phyloP scores from a whole-genome alignment of 1,140 invertebrate genomes.

The Polyergus mexicanus region DNA sequence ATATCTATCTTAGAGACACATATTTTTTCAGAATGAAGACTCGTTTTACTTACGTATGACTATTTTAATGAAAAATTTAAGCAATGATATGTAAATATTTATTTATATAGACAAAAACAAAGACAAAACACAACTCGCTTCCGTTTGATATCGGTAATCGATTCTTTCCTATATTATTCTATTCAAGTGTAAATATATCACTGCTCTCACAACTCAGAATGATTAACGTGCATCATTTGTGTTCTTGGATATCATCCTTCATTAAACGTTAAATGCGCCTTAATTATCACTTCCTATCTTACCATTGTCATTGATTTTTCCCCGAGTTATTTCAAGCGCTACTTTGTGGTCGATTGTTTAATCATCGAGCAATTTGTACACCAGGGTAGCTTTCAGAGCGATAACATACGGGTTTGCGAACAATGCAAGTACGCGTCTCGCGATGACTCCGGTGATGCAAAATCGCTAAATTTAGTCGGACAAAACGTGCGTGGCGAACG shows the following conservation, averaged over 20 bases:
- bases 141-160: background rate
- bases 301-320: conserved; percentile 10
- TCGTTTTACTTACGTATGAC: background rate
- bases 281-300: background rate
- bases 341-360: background rate
- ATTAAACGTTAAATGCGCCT: conserved; percentile 8
- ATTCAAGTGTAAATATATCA: conserved; percentile 12
- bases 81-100: background rate
- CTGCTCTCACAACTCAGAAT: background rate
- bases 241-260: background rate
- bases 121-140: background rate
- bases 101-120: background rate
- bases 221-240: conserved; percentile 24
- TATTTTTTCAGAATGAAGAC: conserved; percentile 6
- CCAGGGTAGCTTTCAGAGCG: background rate
- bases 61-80: background rate
- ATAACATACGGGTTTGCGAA: background rate
- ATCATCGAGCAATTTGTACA: background rate
- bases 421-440: conserved; percentile 12
- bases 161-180: conserved; percentile 2
- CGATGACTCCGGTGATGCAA: conserved; percentile 32
- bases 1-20: background rate
- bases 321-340: conserved; percentile 26
- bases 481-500: conserved; percentile 16
- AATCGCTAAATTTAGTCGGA: conserved; percentile 56